These are phyloP conservation scores for Pristionchus entomophagus DNA, from an alignment of 2,888 invertebrate genomes.

Conservation along the genomic window DNA sequence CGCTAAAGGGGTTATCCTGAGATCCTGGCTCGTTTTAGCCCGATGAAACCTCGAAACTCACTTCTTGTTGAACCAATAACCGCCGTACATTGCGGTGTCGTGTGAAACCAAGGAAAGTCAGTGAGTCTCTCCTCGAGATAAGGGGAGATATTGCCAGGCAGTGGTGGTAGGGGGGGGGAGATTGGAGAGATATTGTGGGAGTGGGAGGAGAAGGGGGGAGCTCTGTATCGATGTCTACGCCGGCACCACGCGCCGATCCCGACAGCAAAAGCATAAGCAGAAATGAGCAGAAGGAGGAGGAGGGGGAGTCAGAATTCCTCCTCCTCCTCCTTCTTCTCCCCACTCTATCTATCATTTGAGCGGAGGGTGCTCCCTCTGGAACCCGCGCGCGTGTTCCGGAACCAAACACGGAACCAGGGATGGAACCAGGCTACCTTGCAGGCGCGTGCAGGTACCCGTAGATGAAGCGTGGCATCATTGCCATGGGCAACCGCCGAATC, in stretches of 20 bases:
- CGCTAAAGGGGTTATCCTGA: no score
- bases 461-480: conserved; percentile 33
- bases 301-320: conserved; percentile 1
- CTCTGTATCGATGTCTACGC: not conserved
- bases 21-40: no score
- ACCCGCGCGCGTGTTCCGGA: not conserved
- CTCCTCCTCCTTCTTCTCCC: not conserved
- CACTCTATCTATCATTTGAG: not conserved
- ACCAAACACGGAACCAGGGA: not conserved
- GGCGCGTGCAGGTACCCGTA: conserved; percentile 44
- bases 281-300: not conserved
- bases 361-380: not conserved
- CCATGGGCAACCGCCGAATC: conserved; percentile 21
- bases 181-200: not conserved
- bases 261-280: not conserved
- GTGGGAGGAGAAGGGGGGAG: not conserved
- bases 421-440: not conserved
- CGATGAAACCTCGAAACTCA: no score
- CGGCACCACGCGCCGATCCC: not conserved
- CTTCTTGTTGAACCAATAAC: not conserved
- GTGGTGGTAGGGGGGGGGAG: not conserved
- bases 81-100: not conserved
- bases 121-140: no score
- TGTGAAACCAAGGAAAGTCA: not conserved
- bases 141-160: conserved; percentile 1